phyloP scores from a whole-genome alignment of 2,797 vertebrate genomes.

The Pseudochaenichthys georgianus region DNA sequence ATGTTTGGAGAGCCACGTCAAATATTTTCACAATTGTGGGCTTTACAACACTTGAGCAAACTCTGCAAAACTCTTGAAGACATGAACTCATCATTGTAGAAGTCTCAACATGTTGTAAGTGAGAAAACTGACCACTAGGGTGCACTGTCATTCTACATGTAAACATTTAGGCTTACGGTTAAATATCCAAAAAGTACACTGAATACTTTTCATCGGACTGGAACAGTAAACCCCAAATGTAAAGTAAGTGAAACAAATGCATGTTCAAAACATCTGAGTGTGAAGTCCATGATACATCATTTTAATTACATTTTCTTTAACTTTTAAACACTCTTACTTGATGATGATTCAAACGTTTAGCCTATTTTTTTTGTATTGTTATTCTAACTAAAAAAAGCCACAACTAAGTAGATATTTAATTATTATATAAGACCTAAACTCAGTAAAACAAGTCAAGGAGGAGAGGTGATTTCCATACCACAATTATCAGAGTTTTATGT shows the following conservation, averaged over 20 bases:
- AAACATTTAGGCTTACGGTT: neutral
- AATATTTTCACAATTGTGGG: neutral
- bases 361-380: neutral
- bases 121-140: constrained; percentile 31
- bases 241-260: constrained; percentile 19
- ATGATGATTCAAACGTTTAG: neutral
- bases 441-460: neutral
- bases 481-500: constrained; percentile 2
- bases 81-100: neutral
- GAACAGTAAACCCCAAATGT: neutral
- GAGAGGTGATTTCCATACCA: neutral
- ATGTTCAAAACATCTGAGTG: neutral
- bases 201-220: neutral
- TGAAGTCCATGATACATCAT: neutral
- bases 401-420: neutral
- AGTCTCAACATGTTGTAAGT: constrained; percentile 7
- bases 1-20: neutral
- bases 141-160: constrained; percentile 28
- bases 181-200: neutral
- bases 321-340: constrained; percentile 2
- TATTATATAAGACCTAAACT: neutral
- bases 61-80: neutral
- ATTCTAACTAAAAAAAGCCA: neutral
- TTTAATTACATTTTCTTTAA: neutral
- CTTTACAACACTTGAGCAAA: neutral